phyloP scores from a whole-genome alignment of 1,140 invertebrate genomes.

The Magallana angulata region DNA sequence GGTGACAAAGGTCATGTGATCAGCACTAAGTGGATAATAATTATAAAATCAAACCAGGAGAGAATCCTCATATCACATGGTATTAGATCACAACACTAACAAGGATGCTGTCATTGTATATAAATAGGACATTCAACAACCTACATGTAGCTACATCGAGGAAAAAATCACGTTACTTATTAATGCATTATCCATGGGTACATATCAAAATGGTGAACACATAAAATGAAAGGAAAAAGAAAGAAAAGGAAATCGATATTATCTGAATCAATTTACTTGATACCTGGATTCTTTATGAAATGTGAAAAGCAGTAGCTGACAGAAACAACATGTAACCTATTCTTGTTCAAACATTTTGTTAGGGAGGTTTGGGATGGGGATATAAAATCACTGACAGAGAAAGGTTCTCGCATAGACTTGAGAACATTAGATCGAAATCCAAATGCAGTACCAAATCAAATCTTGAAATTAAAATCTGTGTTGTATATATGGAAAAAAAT shows the following conservation, averaged over 20 bases:
- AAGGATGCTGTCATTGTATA: background rate
- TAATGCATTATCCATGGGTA: background rate
- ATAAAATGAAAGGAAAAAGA: background rate
- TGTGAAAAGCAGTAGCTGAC: too few species aligned
- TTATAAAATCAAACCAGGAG: background rate
- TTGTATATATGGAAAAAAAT: too few species aligned
- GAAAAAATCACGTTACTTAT: background rate
- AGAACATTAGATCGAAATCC: too few species aligned
- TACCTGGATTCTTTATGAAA: background rate
- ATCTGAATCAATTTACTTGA: background rate
- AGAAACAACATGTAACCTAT: too few species aligned
- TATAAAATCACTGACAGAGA: too few species aligned
- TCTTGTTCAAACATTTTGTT: too few species aligned
- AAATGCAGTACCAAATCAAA: too few species aligned
- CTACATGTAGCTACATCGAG: background rate
- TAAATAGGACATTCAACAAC: slow-evolving; percentile 2
- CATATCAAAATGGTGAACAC: slow-evolving; percentile 3
- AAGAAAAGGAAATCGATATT: too few species aligned
- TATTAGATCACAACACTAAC: slow-evolving; percentile 1
- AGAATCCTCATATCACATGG: background rate
- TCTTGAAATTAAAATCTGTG: too few species aligned
- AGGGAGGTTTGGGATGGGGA: too few species aligned
- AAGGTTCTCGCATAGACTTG: too few species aligned
- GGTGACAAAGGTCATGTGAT: slow-evolving; percentile 15
- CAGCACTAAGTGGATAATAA: background rate